phyloP scores from a whole-genome alignment of 2,113 vertebrate genomes.

The Hippocampus guttulatus region DNA sequence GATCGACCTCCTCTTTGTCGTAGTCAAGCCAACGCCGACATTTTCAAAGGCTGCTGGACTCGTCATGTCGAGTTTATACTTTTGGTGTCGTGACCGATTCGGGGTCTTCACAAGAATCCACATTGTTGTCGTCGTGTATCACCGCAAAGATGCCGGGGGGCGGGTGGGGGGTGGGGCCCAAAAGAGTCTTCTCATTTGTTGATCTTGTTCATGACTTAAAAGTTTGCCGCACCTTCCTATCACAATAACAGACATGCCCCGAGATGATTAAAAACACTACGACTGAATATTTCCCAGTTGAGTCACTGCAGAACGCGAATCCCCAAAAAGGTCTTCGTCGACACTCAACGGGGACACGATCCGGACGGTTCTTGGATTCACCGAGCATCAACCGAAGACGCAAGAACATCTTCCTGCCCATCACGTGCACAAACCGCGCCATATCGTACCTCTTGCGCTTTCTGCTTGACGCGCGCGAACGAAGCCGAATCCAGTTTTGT shows the following conservation, averaged over 20 bases:
- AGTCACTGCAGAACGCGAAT: neutral
- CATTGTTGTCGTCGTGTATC: neutral
- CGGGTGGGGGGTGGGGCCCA: neutral
- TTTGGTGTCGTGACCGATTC: slow-evolving; percentile 36
- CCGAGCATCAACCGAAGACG: too few relatives aligned
- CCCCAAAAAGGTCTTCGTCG: neutral
- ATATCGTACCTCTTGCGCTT: slow-evolving; percentile 48
- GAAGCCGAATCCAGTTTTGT: slow-evolving; percentile 37
- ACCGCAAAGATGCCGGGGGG: neutral
- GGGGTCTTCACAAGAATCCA: slow-evolving; percentile 18
- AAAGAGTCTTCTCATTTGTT: neutral
- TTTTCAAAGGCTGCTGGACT: slow-evolving; percentile 35
- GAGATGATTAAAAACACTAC: slow-evolving; percentile 4
- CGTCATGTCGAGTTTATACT: slow-evolving; percentile 14
- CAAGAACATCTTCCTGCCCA: slow-evolving; percentile 6
- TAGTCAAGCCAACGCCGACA: neutral
- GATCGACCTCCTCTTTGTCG: slow-evolving; percentile 70
- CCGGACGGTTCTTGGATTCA: neutral
- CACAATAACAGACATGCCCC: neutral
- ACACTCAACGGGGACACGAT: neutral
- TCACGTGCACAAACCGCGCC: slow-evolving; percentile 65
- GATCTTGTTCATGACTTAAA: neutral
- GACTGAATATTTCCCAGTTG: neutral
- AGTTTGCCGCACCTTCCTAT: neutral
- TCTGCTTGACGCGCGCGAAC: slow-evolving; percentile 22